Percentiles rank a stretch among this genome's conserved stretches.
Conservation (phyloP, 2,797 vertebrate genomes). For the Chelonia mydas region DNA sequence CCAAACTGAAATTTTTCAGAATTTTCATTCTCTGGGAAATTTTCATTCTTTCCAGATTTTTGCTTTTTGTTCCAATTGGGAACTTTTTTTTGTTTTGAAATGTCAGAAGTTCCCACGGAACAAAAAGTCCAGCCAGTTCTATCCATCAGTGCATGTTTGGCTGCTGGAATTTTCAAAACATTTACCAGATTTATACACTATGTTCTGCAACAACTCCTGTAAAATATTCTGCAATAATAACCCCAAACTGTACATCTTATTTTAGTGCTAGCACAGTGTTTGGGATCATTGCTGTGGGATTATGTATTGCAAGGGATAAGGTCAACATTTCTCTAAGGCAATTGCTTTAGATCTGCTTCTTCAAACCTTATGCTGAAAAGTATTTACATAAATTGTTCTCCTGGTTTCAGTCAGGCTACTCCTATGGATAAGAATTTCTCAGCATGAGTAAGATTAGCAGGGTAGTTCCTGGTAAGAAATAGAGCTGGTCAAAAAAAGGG, state of each 20-base stretch:
- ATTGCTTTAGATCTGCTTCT: background rate
- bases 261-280: background rate
- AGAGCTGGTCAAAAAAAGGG: too few species aligned
- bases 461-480: too few species aligned
- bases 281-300: background rate
- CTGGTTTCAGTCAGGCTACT: background rate
- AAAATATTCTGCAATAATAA: background rate
- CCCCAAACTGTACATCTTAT: background rate
- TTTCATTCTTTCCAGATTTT: background rate
- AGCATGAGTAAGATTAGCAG: too few species aligned
- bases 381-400: background rate
- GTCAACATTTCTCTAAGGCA: background rate
- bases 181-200: background rate
- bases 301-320: background rate
- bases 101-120: background rate
- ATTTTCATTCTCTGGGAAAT: background rate
- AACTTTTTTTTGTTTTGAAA: background rate
- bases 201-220: background rate
- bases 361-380: background rate
- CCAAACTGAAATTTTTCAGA: background rate
- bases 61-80: background rate
- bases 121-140: background rate
- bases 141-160: background rate
- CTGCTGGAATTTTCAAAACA: background rate
- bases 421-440: too few species aligned